These are phyloP conservation scores for Numenius phaeopus DNA, from an alignment of 2,797 vertebrate genomes.

Conservation along the genomic window DNA sequence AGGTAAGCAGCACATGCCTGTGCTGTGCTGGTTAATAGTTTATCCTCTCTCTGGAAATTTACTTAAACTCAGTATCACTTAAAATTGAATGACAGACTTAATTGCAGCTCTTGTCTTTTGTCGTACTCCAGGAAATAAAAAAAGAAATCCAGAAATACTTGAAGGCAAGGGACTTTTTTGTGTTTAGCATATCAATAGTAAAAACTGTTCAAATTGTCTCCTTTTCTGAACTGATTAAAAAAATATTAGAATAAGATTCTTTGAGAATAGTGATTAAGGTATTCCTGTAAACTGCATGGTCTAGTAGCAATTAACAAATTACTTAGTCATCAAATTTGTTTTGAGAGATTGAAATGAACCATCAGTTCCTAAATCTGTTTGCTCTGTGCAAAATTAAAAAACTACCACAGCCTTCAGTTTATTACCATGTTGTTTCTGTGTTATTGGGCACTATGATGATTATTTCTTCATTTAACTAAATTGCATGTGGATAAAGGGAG, in stretches of 20 bases:
- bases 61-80: background rate
- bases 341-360: background rate
- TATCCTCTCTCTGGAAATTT: background rate
- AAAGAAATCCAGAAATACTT: background rate
- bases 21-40: background rate
- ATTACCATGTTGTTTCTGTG: background rate
- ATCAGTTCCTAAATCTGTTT: constrained; percentile 13
- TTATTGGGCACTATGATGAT: background rate
- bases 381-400: background rate
- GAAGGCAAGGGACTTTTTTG: background rate
- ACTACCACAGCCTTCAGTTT: background rate
- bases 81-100: background rate
- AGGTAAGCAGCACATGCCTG: constrained; percentile 77
- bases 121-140: background rate
- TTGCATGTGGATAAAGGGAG: constrained; percentile 6
- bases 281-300: background rate
- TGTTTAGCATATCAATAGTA: background rate
- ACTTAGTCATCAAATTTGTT: background rate
- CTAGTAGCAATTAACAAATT: constrained; percentile 33
- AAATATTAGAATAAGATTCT: background rate
- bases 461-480: constrained; percentile 33
- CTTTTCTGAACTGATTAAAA: background rate
- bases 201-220: background rate
- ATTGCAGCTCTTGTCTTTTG: background rate
- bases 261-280: background rate